Evolutionary conservation across 1,140 invertebrate species (phyloP).

Genomic region (Aphidius gifuensis): DNA sequence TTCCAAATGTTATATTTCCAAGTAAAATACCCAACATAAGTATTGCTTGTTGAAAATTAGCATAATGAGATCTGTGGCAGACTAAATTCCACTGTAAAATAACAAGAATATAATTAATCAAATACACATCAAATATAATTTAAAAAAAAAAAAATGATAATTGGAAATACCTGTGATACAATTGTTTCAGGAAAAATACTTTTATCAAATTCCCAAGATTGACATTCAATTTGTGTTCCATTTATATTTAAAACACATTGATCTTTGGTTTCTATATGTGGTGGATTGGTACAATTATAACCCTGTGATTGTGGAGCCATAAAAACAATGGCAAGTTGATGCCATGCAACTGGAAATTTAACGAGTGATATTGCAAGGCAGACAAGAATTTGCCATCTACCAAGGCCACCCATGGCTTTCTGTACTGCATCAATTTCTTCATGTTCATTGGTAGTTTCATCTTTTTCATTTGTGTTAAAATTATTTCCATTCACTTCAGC

Average conservation of each 20-base stretch:
- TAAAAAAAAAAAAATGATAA: not conserved
- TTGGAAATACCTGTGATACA: conserved; percentile 57
- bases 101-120: conserved; percentile 1
- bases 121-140: not conserved
- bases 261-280: conserved; percentile 47
- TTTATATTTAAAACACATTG: conserved; percentile 40
- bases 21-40: conserved; percentile 74
- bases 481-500: conserved; percentile 42
- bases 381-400: conserved; percentile 68
- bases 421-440: conserved; percentile 65
- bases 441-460: conserved; percentile 33
- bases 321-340: conserved; percentile 66
- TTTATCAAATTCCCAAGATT: conserved; percentile 61
- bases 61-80: conserved; percentile 61
- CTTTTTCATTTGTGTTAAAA: conserved; percentile 32
- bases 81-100: conserved; percentile 64
- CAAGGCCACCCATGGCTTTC: conserved; percentile 65
- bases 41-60: conserved; percentile 69
- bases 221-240: conserved; percentile 52
- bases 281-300: conserved; percentile 48
- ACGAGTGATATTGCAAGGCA: conserved; percentile 64
- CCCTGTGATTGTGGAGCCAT: conserved; percentile 58
- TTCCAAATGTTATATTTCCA: conserved; percentile 69
- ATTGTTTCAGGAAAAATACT: conserved; percentile 68
- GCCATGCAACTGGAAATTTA: conserved; percentile 72